Conservation (phyloP, 2,113 vertebrate species). For the Heloderma charlesbogerti region DNA sequence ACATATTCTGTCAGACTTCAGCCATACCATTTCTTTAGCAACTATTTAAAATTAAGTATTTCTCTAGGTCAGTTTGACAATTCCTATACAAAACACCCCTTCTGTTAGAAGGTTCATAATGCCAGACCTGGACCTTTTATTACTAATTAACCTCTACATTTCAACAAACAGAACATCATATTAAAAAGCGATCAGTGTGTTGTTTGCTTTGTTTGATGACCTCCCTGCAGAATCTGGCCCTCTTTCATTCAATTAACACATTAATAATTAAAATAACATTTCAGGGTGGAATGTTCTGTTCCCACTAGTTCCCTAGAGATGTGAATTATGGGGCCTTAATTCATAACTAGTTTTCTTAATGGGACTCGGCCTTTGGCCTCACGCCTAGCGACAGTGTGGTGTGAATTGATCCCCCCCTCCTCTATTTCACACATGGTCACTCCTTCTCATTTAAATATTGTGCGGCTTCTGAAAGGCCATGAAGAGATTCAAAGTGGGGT, state of each 20-base stretch:
- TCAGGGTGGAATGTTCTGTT: slow-evolving; percentile 30
- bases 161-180: slow-evolving; percentile 29
- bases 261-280: slow-evolving; percentile 63
- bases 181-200: slow-evolving; percentile 10
- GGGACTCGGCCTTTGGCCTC: slow-evolving; percentile 47
- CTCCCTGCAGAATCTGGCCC: slow-evolving; percentile 26
- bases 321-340: slow-evolving; percentile 55
- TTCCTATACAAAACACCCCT: background rate
- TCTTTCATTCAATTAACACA: slow-evolving; percentile 53
- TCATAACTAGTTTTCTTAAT: slow-evolving; percentile 58
- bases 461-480: background rate
- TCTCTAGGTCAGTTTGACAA: background rate
- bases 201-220: slow-evolving; percentile 33
- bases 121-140: background rate
- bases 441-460: slow-evolving; percentile 21
- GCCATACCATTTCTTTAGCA: background rate
- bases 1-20: background rate
- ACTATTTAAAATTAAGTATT: background rate
- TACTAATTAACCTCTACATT: slow-evolving; percentile 46
- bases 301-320: background rate
- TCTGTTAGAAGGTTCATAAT: background rate
- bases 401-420: slow-evolving; percentile 53
- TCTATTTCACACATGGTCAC: slow-evolving; percentile 28
- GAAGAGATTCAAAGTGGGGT: background rate
- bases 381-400: slow-evolving; percentile 39